Conservation (phyloP, 2,888 invertebrate species). For the Drosophila eohydei region DNA sequence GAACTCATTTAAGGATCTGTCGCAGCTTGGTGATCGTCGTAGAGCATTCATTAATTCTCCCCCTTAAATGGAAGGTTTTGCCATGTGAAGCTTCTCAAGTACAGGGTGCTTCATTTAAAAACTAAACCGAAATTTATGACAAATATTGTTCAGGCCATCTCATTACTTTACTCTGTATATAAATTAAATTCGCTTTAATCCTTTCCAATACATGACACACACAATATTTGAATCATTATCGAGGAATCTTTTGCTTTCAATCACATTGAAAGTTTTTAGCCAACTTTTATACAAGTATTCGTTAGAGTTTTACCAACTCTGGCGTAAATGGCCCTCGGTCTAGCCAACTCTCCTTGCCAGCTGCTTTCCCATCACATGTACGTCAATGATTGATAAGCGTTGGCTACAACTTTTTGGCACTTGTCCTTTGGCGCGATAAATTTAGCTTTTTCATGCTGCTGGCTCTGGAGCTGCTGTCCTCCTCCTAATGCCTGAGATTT, state of each 20-base stretch:
- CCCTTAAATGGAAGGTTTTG: no score
- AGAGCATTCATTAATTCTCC: no score
- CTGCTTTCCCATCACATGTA: slow-evolving; percentile 24
- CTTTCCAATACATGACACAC: not conserved
- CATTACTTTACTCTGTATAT: no score
- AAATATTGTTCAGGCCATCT: no score
- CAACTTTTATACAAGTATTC: not conserved
- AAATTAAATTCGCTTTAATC: no score
- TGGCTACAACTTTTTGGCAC: slow-evolving; percentile 69
- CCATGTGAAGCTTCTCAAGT: no score
- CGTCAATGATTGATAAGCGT: slow-evolving; percentile 75
- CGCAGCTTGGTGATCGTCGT: not conserved
- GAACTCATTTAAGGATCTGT: no score
- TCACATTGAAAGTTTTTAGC: not conserved
- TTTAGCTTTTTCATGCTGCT: slow-evolving; percentile 62
- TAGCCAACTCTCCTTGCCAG: not conserved
- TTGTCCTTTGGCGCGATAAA: slow-evolving; percentile 74
- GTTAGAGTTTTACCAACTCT: not conserved
- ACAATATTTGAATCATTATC: not conserved
- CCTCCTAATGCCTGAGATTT: slow-evolving; percentile 61
- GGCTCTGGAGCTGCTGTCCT: not conserved
- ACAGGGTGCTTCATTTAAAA: no score
- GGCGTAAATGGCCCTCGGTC: not conserved
- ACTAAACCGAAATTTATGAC: no score
- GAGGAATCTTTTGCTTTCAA: not conserved